A percentile compares a stretch with the other conserved stretches of the same genome.
Conservation (phyloP, 37 sponge, comb jelly and placozoan genomes). For the Bolinopsis microptera region DNA sequence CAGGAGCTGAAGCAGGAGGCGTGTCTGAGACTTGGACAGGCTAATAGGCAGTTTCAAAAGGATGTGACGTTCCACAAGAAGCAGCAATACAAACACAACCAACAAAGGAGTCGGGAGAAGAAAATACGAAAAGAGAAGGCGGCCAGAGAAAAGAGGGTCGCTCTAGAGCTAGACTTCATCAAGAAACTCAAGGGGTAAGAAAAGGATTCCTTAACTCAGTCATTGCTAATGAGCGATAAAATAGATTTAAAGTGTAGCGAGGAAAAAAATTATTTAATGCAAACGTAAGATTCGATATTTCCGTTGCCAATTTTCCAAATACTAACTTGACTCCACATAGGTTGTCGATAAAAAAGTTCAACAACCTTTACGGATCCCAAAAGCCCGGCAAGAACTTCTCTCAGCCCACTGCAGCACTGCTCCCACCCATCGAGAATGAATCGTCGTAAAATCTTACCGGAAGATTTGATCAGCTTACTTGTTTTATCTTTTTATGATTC, state of each 20-base stretch:
- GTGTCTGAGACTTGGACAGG: slow-evolving; percentile 5
- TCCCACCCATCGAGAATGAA: neutral
- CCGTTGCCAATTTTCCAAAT: neutral
- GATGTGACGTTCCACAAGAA: slow-evolving; percentile 22
- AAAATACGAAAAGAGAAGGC: slow-evolving; percentile 36
- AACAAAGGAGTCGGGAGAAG: neutral
- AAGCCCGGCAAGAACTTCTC: slow-evolving; percentile 41
- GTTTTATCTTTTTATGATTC: too few relatives aligned
- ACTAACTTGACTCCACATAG: too few relatives aligned
- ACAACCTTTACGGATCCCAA: slow-evolving; percentile 38
- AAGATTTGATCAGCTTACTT: too few relatives aligned
- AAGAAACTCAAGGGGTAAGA: slow-evolving; percentile 64
- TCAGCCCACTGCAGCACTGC: neutral
- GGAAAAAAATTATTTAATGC: neutral
- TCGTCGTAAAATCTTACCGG: neutral
- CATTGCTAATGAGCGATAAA: neutral
- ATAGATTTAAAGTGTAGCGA: neutral
- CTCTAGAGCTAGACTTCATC: slow-evolving; percentile 63
- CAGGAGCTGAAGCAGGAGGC: slow-evolving; percentile 47
- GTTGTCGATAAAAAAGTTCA: slow-evolving; percentile 41
- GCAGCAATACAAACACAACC: slow-evolving; percentile 40
- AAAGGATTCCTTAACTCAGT: too few relatives aligned
- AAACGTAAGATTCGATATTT: neutral
- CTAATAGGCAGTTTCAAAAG: slow-evolving; percentile 38
- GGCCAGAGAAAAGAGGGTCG: slow-evolving; percentile 58